Conservation (phyloP, 2,888 invertebrate species). For the Pharmacophagus antenor region DNA sequence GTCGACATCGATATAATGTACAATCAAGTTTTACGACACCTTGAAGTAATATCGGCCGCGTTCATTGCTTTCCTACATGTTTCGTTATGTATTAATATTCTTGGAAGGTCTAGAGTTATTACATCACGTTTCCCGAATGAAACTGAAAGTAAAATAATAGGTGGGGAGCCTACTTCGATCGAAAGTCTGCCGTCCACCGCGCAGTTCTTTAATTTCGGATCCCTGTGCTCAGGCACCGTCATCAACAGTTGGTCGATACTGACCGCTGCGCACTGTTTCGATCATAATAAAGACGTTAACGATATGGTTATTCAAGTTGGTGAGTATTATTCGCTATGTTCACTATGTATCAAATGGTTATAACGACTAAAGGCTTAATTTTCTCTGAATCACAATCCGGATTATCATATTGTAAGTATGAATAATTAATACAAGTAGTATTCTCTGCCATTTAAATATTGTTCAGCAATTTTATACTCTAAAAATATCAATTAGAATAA, state of each 20-base stretch:
- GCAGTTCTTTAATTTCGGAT: slow-evolving; percentile 53
- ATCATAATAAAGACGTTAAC: slow-evolving; percentile 42
- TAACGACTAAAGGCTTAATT: too few species aligned
- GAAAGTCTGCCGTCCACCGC: slow-evolving; percentile 50
- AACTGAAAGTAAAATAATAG: slow-evolving; percentile 48
- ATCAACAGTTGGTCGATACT: slow-evolving; percentile 55
- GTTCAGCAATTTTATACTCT: too few species aligned
- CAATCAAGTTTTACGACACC: slow-evolving; percentile 25
- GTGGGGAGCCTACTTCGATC: slow-evolving; percentile 45
- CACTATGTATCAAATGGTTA: too few species aligned
- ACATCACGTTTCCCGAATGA: slow-evolving; percentile 17
- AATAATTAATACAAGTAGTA: too few species aligned
- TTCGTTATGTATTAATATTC: slow-evolving; percentile 16
- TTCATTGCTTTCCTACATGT: slow-evolving; percentile 7
- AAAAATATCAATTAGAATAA: too few species aligned
- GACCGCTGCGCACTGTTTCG: slow-evolving; percentile 64
- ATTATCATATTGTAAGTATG: too few species aligned
- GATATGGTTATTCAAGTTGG: slow-evolving; percentile 56
- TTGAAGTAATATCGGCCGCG: slow-evolving; percentile 12
- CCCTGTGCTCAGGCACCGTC: slow-evolving; percentile 57
- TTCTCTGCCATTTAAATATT: too few species aligned
- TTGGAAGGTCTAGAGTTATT: slow-evolving; percentile 6
- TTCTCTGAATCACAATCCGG: too few species aligned
- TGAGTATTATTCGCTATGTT: slow-evolving; percentile 37
- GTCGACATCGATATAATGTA: slow-evolving; percentile 9